Base-by-base conservation (phyloP, 2,797 vertebrate genomes). In the Lacerta agilis region DNA sequence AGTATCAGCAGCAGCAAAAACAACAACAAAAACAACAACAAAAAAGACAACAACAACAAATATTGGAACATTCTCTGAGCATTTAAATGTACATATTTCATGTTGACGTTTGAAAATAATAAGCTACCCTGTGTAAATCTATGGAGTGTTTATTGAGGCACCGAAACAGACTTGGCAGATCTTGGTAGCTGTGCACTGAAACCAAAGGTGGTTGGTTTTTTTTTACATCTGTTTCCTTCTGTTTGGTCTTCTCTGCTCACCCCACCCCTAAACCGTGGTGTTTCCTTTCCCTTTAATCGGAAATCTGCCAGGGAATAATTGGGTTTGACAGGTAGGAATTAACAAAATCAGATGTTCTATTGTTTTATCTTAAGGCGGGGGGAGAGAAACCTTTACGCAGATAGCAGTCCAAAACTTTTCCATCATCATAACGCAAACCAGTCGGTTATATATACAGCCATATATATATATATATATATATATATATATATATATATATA, bases 51-150 rank as follows among this genome's bases (percentile, higher is more conserved):
- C 25, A 77, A 13, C 23, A 15, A 29, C 23, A 29, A 25, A 78
- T 4, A 78, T 58, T 36, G 80, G 17, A 20, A 18, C 3, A 20
- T 67, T 5, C 8, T 33, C 23, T 18, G 5, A 64, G 25, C 15
- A 29, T 45, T 49, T n/a, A 3, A 9, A 66, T 49, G 49, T 5
- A n/a, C 1, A 29, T 9, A 27, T 8, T 6, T 20, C 8, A 66
- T 25, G 25, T 36, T 49, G 33, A 43, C 23, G 58, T 81, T 85
- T 66, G 83, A n/a, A 80, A 66, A 58, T 9, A 27, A 43, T 27
- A 15, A 88, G 94, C 92, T 95, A 94, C 90, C 93, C 94, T 95
- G 94, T 83, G 94, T 90, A 92, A 95, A 95, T 91, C 95, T 91
- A 94, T 94, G 90, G 93, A 67, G 87, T 2, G 69, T 86, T 94